phyloP scores from a whole-genome alignment of 2,113 vertebrate species.

The Heterotis niloticus region DNA sequence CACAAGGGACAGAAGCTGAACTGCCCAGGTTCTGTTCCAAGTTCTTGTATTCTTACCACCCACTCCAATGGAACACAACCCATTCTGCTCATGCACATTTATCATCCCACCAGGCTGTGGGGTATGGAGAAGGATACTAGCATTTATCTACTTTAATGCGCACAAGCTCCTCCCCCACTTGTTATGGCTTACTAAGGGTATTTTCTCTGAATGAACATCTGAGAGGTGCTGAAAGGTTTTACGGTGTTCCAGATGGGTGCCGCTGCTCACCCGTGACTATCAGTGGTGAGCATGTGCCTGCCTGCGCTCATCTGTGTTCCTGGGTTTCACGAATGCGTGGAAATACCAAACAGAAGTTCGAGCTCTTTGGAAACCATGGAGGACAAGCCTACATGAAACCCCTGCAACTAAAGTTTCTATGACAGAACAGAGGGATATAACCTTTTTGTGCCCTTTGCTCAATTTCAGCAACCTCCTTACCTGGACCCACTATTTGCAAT shows the following conservation, averaged over 20 bases:
- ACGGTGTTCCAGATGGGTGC: background rate
- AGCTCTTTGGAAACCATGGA: background rate
- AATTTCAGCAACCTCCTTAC: too few species aligned
- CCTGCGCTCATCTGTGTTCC: constrained; percentile 16
- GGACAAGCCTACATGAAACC: background rate
- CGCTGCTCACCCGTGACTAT: constrained; percentile 10
- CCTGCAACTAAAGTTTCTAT: too few species aligned
- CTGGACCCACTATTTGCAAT: too few species aligned
- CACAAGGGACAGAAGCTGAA: background rate
- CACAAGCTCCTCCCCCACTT: background rate
- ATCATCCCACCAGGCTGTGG: background rate
- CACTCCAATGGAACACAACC: constrained; percentile 1
- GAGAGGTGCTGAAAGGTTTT: constrained; percentile 9
- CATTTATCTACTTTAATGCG: constrained; percentile 1
- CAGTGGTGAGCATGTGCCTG: background rate
- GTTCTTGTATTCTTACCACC: background rate
- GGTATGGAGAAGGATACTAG: background rate
- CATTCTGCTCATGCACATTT: background rate
- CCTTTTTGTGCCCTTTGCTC: too few species aligned
- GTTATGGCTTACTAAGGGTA: background rate
- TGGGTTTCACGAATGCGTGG: background rate
- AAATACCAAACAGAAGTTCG: background rate
- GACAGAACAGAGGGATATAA: too few species aligned
- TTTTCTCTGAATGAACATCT: constrained; percentile 10
- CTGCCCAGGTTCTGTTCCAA: background rate